Conservation (phyloP, 2,113 vertebrate genomes). For the Cyrtonyx montezumae region DNA sequence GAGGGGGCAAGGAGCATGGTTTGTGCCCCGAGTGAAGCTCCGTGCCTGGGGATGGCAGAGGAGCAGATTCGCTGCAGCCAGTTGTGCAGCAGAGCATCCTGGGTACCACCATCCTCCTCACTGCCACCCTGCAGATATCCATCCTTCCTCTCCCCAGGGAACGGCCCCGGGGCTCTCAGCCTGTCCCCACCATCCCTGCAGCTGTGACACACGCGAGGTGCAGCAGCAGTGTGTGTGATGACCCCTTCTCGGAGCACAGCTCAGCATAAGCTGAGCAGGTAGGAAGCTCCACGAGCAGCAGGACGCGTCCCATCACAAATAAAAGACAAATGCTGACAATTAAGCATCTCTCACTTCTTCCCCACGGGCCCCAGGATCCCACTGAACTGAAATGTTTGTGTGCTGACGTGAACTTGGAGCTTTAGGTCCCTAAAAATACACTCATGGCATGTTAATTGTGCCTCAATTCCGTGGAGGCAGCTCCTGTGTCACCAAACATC, state of each 20-base stretch:
- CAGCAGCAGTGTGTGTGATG: not conserved
- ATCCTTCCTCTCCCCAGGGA: not conserved
- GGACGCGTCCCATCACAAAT: conserved; percentile 12
- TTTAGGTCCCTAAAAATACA: conserved; percentile 66
- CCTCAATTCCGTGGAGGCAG: not conserved
- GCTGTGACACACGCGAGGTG: not conserved
- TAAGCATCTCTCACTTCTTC: conserved; percentile 46
- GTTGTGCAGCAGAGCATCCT: no score
- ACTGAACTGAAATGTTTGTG: conserved; percentile 33
- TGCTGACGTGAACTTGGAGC: conserved; percentile 35
- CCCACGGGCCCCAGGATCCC: conserved; percentile 51
- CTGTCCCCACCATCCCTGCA: not conserved
- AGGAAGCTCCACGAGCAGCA: not conserved
- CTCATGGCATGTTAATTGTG: conserved; percentile 43
- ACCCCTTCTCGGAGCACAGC: not conserved
- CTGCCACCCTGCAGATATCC: no score
- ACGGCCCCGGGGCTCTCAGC: no score
- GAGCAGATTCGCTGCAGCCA: not conserved
- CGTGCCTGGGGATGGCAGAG: accelerated
- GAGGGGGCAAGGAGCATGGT: not conserved
- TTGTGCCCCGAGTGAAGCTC: not conserved
- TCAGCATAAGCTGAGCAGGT: not conserved
- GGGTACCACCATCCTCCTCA: not conserved
- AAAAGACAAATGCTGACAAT: conserved; percentile 54
- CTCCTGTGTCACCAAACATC: not conserved